Base-by-base conservation (phyloP, 2,888 invertebrate species). In the Morpho helenor region DNA sequence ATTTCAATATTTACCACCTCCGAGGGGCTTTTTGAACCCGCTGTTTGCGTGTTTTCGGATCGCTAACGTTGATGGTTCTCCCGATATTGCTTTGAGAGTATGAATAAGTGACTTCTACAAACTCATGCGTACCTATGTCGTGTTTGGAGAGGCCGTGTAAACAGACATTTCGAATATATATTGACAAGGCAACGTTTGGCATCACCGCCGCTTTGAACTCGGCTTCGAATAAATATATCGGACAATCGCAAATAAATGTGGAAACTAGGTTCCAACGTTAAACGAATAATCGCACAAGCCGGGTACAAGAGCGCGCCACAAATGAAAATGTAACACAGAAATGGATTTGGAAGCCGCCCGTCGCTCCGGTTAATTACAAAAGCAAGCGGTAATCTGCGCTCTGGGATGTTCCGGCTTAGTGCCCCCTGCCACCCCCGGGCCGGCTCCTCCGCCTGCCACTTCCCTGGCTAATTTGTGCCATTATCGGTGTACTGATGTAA, bases 251-350 rank as follows among this genome's bases (percentile, higher is more conserved):
- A 52, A 51, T 48, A 58, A 58, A 53, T 52, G 49, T 43, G 51
- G 44, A 51, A 60, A 63, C 74, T 71, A 74, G 82, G 79, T 79
- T 76, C 73, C 74, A 77, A 76, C 72, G 80, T 72, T 74, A 78
- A 80, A 78, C 74, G 73, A 77, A 77, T 85, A 86, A 84, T 86
- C 82, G 73, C 67, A 73, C 72, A 77, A 75, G 73, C 77, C 72
- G 77, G 77, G 79, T 76, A 74, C 79, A 75, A 77, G 77, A 80
- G 77, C 77, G 82, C 77, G 82, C 89, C 89, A 75, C 90, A 89
- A 90, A 90, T 90, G 90, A 90, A 90, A 90, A 89, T 90, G 90
- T 90, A 88, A 90, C 89, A 89, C 84, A 87, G 90, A 90, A 90
- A 90, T 89, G 90, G 90, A 89, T 90, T 90, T 87, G 88, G 89